A percentile compares a stretch with the other conserved stretches of the same genome.
Conservation (phyloP, 2,888 invertebrate genomes). For the Caradrina clavipalpis region DNA sequence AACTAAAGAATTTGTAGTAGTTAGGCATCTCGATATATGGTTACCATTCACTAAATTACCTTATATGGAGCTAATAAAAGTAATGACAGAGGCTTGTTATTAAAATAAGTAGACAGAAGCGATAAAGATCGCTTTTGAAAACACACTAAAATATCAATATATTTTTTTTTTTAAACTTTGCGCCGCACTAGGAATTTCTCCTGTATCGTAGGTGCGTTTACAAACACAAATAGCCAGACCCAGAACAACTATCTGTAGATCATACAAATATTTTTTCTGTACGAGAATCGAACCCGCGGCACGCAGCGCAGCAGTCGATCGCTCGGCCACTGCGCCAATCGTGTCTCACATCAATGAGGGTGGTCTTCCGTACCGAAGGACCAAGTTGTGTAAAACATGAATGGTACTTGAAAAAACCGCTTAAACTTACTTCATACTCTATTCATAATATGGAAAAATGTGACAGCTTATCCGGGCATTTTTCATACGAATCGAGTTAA, state of each 20-base stretch:
- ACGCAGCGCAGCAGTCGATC: too few relatives aligned
- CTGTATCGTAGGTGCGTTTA: too few relatives aligned
- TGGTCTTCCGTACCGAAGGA: constrained; percentile 6
- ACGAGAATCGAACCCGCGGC: too few relatives aligned
- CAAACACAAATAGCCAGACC: too few relatives aligned
- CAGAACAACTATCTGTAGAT: too few relatives aligned
- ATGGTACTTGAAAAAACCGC: not conserved
- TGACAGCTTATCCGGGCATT: constrained; percentile 59
- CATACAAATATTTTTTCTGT: too few relatives aligned
- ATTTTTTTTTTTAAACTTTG: too few relatives aligned
- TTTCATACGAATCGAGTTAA: constrained; percentile 53
- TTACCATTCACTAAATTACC: constrained; percentile 43
- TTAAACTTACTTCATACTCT: constrained; percentile 24
- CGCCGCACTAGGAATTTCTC: too few relatives aligned
- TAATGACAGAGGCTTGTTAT: constrained; percentile 15
- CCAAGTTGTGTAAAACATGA: not conserved
- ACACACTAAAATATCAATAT: too few relatives aligned
- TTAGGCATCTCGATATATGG: constrained; percentile 22
- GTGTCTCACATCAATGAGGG: not conserved
- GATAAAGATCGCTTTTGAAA: not conserved
- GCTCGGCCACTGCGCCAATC: too few relatives aligned
- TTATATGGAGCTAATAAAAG: constrained; percentile 45
- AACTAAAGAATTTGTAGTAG: constrained; percentile 37
- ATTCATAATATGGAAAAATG: constrained; percentile 51
- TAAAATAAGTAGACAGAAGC: too few relatives aligned